Base-by-base conservation (phyloP, 1,140 invertebrate species). In the Parasteatoda tepidariorum region DNA sequence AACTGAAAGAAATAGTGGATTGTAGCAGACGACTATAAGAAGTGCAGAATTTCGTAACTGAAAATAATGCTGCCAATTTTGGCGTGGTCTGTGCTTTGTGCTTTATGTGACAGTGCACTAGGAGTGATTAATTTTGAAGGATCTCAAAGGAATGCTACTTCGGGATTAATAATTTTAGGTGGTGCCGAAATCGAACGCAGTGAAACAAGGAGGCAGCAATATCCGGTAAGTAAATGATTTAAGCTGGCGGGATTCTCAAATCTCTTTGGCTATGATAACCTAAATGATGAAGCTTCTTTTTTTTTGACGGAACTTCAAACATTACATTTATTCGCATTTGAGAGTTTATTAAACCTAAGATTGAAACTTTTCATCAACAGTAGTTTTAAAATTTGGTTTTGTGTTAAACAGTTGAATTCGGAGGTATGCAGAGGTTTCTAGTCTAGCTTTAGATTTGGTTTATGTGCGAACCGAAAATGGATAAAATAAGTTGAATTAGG, bases 161-260 rank as follows among this genome's bases (percentile, higher is more conserved):
- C 26, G 1, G 2, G 15, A 1, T 26, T 79, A 6, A 22, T 79
- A 11, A 28, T 79, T 5, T 30, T 79, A 0, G 64, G 75, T 5
- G 75, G 62, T 6, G 41, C 75, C 5, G 75, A 79, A 38, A 79
- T 79, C 1, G 75, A 79, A 68, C n/a, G 64, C 15, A 79, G 75
- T 34, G 75, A 79, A 34, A 48, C 75, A 0, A 66, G 75, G 13
- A 79, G 75, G 38, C 31, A 66, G 15, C 61, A 79, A 11, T 55
- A 67, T 57, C 28, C 41, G 2, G 75, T 79, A 38, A 79, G 75
- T 67, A n/a, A 13, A 33, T 13, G 4, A 15, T 28, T 33, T 66
- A 28, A 30, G 13, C n/a, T n/a, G n/a, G n/a, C n/a, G n/a, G n/a
- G n/a, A n/a, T n/a, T n/a, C 22, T 59, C 4, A 66, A 15, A 30